Base-by-base conservation (phyloP, 2,888 invertebrate genomes). In the Lamproptera curius region DNA sequence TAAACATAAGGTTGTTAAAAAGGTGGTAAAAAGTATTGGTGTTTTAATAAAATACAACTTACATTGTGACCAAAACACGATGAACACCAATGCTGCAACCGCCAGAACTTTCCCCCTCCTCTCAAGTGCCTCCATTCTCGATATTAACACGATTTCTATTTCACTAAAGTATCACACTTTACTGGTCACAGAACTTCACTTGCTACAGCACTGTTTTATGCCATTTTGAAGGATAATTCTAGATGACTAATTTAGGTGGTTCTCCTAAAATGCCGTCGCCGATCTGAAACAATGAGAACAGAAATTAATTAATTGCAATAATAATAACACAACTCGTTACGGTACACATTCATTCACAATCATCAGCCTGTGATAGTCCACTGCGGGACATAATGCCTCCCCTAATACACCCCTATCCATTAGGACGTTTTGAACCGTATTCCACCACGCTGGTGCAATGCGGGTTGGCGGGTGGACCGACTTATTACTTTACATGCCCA, bases 101-200 rank as follows among this genome's bases (percentile, higher is more conserved):
- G 73, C 73, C 44, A 72, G 16, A 3, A 68, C 1, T 46, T 59
- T 75, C 47, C 74, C 71, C 65, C 81, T 73, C 67, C 86, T 70
- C 61, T 87, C 86, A 48, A 82, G 62, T 28, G 83, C 87, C 66
- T 87, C 87, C 87, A 87, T 86, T 76, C 70, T 77, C 50, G 41
- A 49, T 51, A 36, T 56, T 23, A 38, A 42, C 14, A 42, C 31
- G 50, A 28, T 40, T 38, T 16, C 8, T 10, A 16, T 35, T 33
- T 20, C 43, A 48, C 39, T 49, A 13, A 13, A 23, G n/a, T 40
- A 36, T 23, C 39, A 48, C 39, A 20, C 15, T 5, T 14, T 54
- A 56, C 55, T 54, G 56, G 57, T 52, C 41, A 46, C 61, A 38
- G 6, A 45, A 50, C 50, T 50, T 42, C 50, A 50, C 50, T 50